Evolutionary conservation across 2,888 invertebrate species (phyloP), one percentile per base, ranked within the genome.

Genomic region (Melinopterus prodromus): DNA sequence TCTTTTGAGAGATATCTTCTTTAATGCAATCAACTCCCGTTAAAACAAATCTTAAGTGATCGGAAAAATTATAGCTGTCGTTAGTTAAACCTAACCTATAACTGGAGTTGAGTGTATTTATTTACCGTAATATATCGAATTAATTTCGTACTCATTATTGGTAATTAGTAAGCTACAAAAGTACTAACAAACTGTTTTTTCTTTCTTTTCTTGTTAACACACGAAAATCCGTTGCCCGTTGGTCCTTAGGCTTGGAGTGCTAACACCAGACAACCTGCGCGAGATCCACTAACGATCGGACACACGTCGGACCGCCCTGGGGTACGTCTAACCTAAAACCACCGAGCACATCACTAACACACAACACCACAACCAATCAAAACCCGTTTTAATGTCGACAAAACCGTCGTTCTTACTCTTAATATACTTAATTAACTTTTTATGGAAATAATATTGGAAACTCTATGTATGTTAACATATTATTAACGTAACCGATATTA

Each of bases 181-280:
- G 83, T 88, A 89, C 89, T 89, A 89, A 89, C 89, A 89, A 86
- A 87, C 88, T 89, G 89, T 88, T 88, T 88, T 87, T 86, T 88
- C 36, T 89, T 88, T 89, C 88, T 88, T 89, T 89, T 89, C 88
- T 88, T 89, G 88, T 89, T 89, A 89, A 89, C 89, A 79, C 81
- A 88, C 86, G 88, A 88, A 88, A 88, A 88, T 88, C 88, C 88
- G 88, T 88, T 74, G 36, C 35, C 74, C 74, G 74, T 74, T 74
- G 88, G 88, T 88, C 88, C 88, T 86, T 94, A 94, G 94, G 94
- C 93, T 92, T 91, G 91, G 94, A 93, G 94, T 94, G 94, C 94
- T 94, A 94, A 94, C 93, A 86, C 87, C 77, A 76, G 76, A 87
- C 87, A 88, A 88, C 88, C 86, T 86, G 77, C 77, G 76, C 76